Evolutionary conservation across 2,797 vertebrate genomes (phyloP).

Genomic region (Gorsachius magnificus): DNA sequence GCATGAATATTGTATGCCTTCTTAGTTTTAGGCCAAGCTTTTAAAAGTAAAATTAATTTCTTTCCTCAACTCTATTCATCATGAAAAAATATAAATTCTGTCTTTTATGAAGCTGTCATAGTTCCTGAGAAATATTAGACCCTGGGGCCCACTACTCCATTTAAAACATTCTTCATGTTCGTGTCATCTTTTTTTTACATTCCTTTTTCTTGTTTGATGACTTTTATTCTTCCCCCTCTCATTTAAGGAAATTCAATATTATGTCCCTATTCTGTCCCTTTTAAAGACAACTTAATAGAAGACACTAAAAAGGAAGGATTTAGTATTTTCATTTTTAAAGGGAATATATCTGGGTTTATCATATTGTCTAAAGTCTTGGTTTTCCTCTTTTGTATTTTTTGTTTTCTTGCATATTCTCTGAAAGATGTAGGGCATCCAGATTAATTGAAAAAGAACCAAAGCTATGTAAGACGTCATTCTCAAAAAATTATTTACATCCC

Average conservation of each 20-base stretch:
- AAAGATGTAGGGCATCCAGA: not conserved
- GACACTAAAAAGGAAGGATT: not conserved
- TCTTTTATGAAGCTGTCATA: conserved; percentile 27
- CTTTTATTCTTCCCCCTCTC: not conserved
- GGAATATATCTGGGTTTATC: not conserved
- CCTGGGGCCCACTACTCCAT: not conserved
- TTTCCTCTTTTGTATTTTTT: not conserved
- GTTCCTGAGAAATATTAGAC: conserved; percentile 34
- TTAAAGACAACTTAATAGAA: not conserved
- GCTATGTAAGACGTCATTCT: not conserved
- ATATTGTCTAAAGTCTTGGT: not conserved
- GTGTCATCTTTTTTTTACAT: not conserved
- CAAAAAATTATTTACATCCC: not conserved
- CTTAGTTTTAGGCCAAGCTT: not conserved
- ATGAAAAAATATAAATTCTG: not conserved
- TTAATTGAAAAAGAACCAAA: not conserved
- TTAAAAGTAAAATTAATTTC: not conserved
- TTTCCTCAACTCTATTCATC: not conserved
- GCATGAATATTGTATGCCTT: not conserved
- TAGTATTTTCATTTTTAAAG: not conserved
- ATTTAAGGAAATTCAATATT: not conserved
- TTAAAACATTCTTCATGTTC: not conserved
- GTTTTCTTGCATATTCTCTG: not conserved
- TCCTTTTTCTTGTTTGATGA: not conserved
- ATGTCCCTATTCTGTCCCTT: not conserved